phyloP scores from a whole-genome alignment of 2,797 vertebrate species.

The Macrochelys suwanniensis region DNA sequence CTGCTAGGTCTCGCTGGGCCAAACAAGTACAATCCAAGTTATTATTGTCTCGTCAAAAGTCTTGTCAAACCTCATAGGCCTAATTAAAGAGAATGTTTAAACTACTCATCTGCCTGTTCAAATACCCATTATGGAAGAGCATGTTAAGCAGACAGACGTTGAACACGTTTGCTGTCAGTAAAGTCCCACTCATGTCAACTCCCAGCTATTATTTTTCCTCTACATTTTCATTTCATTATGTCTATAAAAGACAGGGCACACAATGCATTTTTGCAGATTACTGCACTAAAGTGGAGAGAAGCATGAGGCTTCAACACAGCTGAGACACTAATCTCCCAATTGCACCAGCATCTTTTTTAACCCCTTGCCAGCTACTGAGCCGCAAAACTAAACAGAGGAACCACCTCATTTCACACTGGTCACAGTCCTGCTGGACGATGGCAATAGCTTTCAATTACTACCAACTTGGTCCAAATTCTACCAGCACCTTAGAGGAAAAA shows the following conservation, averaged over 20 bases:
- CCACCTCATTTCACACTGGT: not conserved
- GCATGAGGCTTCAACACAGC: not conserved
- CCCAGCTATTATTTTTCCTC: not conserved
- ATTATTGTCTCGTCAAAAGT: not conserved
- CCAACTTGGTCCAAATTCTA: fast-evolving
- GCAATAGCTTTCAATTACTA: fast-evolving
- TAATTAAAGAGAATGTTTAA: not conserved
- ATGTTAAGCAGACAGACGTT: not conserved
- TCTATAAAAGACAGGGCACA: not conserved
- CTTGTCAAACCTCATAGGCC: not conserved
- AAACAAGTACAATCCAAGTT: not conserved
- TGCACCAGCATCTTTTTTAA: not conserved
- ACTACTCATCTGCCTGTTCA: not conserved
- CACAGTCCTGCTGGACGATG: fast-evolving
- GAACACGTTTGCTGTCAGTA: not conserved
- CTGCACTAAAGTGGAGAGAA: not conserved
- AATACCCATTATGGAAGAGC: not conserved
- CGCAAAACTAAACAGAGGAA: not conserved
- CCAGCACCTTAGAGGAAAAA: not conserved
- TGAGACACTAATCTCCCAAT: not conserved
- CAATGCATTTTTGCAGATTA: not conserved
- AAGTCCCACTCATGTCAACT: not conserved
- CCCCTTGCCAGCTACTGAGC: not conserved
- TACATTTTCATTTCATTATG: not conserved
- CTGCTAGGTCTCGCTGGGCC: not conserved